Base-by-base conservation (phyloP, 2,113 vertebrate genomes). In the Grallaria varia region DNA sequence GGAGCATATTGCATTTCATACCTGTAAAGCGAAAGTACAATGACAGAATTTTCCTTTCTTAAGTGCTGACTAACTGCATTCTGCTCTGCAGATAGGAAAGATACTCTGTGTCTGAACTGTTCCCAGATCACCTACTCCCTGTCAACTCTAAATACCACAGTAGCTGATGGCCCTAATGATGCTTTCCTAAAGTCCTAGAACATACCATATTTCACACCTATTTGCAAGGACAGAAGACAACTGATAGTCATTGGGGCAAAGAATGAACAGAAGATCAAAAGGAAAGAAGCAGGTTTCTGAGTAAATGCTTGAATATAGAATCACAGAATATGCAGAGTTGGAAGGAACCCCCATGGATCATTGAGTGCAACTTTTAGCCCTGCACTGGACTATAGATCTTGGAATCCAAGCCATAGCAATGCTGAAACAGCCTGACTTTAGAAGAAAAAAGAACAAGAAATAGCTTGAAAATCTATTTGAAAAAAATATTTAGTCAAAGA, bases 1-100 rank as follows among this genome's bases (percentile, higher is more conserved):
- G 99, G 99, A 5, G 99, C 98, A 55, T 99, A 99, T 23, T 99
- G 98, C 83, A 98, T 92, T 93, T 99, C 99, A 14, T 99, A 99
- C 66, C 99, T 99, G 95, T 1, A 27, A 83, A 58, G 35, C 27
- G 23, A 37, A 62, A 55, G 39, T 1, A 81, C 33, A 33, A 1
- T 2, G 22, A 56, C 10, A 63, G 1, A 9, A 3, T 1, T 14
- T 2, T 25, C 52, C 60, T 13, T 50, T 20, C 44, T 47, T 42
- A 12, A n/a, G 15, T 2, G 10, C 14, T 3, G 35, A 20, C 35
- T 66, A 8, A 56, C 0, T 45, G 35, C 42, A 23, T n/a, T 60
- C 69, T 68, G 59, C 62, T 73, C 62, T 27, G 12, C 1, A 45
- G 69, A 25, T 0, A 49, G 35, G 52, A 47, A 31, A n/a, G 72